Conservation (phyloP, 2,113 vertebrate species). For the Apistogramma diplotaenia region DNA sequence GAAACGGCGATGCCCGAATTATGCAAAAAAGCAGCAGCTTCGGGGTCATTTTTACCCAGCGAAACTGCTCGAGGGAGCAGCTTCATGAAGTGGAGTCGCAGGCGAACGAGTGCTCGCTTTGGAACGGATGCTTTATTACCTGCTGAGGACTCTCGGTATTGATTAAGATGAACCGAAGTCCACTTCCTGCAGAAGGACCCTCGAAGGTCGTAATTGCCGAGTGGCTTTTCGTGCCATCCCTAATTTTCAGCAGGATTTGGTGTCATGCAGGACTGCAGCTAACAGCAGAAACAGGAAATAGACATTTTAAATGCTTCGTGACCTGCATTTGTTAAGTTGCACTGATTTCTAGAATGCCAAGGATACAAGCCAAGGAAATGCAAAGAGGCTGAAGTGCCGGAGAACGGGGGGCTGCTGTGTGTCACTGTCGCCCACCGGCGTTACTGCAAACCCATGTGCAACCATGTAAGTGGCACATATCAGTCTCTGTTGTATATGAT, state of each 20-base stretch:
- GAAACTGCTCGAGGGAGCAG: neutral
- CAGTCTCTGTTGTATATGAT: neutral
- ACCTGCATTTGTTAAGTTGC: neutral
- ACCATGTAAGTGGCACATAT: slow-evolving; percentile 57
- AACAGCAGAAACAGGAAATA: neutral
- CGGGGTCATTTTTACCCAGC: neutral
- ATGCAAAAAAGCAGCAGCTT: no score
- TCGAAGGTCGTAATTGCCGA: neutral
- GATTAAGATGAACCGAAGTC: neutral
- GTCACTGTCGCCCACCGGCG: slow-evolving; percentile 27
- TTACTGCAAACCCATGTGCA: slow-evolving; percentile 85
- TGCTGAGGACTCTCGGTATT: neutral
- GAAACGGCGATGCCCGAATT: no score
- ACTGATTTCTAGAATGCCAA: slow-evolving; percentile 56
- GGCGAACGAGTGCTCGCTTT: neutral
- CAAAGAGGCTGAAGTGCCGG: slow-evolving; percentile 37
- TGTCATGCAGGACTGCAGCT: neutral
- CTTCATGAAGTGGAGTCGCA: neutral
- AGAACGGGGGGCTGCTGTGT: slow-evolving; percentile 74
- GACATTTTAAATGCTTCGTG: neutral
- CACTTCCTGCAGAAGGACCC: neutral
- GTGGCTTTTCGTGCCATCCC: neutral
- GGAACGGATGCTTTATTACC: neutral
- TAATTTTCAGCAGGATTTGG: neutral
- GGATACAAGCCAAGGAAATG: slow-evolving; percentile 22